Percentiles rank a stretch among this genome's conserved stretches.
Evolutionary conservation across 1,140 invertebrate genomes (phyloP).

Genomic region (Phymorhynchus buccinoides): DNA sequence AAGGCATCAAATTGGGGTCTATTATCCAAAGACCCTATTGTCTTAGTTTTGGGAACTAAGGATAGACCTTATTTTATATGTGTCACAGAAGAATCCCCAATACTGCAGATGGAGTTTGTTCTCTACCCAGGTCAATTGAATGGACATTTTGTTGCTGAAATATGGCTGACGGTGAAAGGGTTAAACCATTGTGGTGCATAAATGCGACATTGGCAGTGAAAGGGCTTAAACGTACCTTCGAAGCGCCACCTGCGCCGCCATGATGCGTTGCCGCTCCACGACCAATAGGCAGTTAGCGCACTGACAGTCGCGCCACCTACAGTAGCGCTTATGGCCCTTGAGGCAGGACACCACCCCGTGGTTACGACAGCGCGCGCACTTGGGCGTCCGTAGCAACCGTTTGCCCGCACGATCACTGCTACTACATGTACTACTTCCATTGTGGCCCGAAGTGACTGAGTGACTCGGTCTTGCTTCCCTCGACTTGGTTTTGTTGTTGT

Average conservation of each 20-base stretch:
- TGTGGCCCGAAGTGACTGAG: background rate
- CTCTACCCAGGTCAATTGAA: too few relatives aligned
- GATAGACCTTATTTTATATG: too few relatives aligned
- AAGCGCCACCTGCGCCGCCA: constrained; percentile 92
- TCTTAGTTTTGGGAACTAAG: too few relatives aligned
- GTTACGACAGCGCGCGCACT: constrained; percentile 94
- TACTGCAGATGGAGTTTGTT: too few relatives aligned
- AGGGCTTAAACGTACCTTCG: too few relatives aligned
- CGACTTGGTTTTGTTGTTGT: constrained; percentile 2
- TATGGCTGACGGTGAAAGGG: too few relatives aligned
- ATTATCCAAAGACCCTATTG: too few relatives aligned
- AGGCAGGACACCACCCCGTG: constrained; percentile 96
- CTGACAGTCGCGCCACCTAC: constrained; percentile 79
- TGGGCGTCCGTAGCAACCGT: constrained; percentile 83
- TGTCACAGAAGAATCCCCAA: too few relatives aligned
- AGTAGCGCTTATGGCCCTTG: constrained; percentile 90
- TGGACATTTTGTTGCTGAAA: too few relatives aligned
- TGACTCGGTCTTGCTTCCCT: background rate
- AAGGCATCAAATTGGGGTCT: too few relatives aligned
- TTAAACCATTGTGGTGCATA: too few relatives aligned
- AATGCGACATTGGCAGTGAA: too few relatives aligned
- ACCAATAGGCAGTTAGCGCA: constrained; percentile 97
- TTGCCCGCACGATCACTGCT: constrained; percentile 28
- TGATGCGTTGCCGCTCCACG: constrained; percentile 94
- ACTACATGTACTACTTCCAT: background rate